Conservation (phyloP, 2,113 vertebrate species). For the Cyphomyrus plagiostoma region DNA sequence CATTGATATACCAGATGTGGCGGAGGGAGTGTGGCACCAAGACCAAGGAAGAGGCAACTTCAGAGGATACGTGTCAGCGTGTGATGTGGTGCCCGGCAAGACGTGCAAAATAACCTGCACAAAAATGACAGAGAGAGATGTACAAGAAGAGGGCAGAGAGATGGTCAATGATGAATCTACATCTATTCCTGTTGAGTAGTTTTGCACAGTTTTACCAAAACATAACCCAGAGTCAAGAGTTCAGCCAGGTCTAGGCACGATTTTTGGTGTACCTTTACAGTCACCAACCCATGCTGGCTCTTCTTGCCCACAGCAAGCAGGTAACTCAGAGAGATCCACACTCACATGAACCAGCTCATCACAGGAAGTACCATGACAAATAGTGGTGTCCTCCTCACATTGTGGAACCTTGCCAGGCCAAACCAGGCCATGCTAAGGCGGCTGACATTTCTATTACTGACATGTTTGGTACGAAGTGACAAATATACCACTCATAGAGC, state of each 20-base stretch:
- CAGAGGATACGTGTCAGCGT: not conserved
- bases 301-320: not conserved
- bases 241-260: not conserved
- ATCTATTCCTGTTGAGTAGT: not conserved
- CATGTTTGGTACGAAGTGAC: not conserved
- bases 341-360: not conserved
- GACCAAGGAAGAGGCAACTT: not conserved
- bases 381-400: not conserved
- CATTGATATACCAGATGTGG: not conserved
- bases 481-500: not conserved
- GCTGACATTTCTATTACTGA: not conserved
- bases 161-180: not conserved
- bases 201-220: not conserved
- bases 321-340: not conserved
- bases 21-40: not conserved
- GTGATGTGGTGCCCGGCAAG: not conserved
- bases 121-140: not conserved
- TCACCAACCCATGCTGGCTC: not conserved
- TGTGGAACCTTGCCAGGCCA: not conserved
- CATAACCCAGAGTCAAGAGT: not conserved
- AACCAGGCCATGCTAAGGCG: not conserved
- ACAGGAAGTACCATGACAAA: not conserved
- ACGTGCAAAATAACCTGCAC: not conserved
- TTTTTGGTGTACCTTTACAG: not conserved
- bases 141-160: not conserved